These are phyloP conservation scores for Pao palembangensis DNA, from an alignment of 2,113 vertebrate genomes.

Conservation along the genomic window DNA sequence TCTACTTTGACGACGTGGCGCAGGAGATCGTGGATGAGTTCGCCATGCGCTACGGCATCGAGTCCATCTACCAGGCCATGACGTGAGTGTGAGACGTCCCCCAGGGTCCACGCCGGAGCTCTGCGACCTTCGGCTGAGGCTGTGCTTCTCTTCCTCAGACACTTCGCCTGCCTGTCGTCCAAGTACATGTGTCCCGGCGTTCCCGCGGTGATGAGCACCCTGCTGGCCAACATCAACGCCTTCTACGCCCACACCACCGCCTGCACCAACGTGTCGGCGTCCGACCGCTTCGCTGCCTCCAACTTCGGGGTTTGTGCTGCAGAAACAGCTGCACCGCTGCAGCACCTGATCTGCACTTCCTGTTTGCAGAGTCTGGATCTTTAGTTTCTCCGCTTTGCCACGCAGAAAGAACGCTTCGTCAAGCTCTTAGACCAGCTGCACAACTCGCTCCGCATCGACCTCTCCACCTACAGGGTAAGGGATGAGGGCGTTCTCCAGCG, in stretches of 20 bases:
- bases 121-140: conserved; percentile 11
- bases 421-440: conserved; percentile 97
- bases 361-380: no score
- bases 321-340: not conserved
- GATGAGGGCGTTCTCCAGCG: not conserved
- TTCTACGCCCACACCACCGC: conserved; percentile 98
- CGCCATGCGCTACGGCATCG: conserved; percentile 97
- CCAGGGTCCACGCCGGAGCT: not conserved
- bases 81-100: conserved; percentile 81
- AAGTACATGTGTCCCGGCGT: conserved; percentile 99
- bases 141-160: conserved; percentile 71
- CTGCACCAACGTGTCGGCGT: conserved; percentile 96
- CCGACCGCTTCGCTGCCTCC: conserved; percentile 93
- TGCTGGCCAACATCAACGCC: conserved; percentile 98
- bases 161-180: conserved; percentile 97
- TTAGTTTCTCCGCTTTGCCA: not conserved
- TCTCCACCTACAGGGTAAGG: conserved; percentile 94
- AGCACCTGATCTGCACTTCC: no score
- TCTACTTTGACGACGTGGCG: conserved; percentile 94
- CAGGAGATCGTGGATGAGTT: conserved; percentile 98
- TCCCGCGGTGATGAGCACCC: conserved; percentile 97
- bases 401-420: conserved; percentile 96
- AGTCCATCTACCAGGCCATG: conserved; percentile 99
- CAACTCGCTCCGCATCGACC: conserved; percentile 95
- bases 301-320: conserved; percentile 92